phyloP scores from a whole-genome alignment of 2,888 invertebrate species.

The Pterobdella sp. region DNA sequence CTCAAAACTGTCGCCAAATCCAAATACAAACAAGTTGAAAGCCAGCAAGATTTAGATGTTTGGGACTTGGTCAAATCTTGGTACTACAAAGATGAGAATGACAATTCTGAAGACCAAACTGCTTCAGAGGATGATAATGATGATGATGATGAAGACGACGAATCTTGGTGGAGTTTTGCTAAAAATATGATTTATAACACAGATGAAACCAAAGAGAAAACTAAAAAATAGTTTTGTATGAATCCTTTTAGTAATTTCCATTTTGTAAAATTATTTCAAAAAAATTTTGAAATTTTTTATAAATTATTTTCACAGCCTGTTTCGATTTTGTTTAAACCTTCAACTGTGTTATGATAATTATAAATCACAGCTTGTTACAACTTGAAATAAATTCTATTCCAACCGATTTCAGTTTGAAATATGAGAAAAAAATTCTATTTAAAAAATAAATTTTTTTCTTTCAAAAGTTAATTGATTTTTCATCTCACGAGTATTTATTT shows the following conservation, averaged over 20 bases:
- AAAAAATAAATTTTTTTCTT: too few species aligned
- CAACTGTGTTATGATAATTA: neutral
- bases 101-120: neutral
- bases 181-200: neutral
- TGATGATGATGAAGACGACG: slow-evolving; percentile 15
- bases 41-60: slow-evolving; percentile 32
- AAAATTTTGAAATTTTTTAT: neutral
- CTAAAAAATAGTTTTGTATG: neutral
- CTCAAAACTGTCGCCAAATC: slow-evolving; percentile 39
- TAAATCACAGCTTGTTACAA: neutral
- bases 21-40: slow-evolving; percentile 28
- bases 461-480: too few species aligned
- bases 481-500: too few species aligned
- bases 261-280: neutral
- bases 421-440: too few species aligned
- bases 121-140: slow-evolving; percentile 9
- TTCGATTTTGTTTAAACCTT: neutral
- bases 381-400: too few species aligned
- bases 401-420: too few species aligned
- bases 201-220: neutral
- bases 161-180: slow-evolving; percentile 1
- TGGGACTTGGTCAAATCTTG: slow-evolving; percentile 33
- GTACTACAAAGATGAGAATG: slow-evolving; percentile 23
- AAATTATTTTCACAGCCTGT: too few species aligned
- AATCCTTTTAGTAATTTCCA: neutral